Percentiles rank a stretch among this genome's conserved stretches.
Conservation (phyloP, 2,888 invertebrate genomes). For the Drosophila nigricruria region DNA sequence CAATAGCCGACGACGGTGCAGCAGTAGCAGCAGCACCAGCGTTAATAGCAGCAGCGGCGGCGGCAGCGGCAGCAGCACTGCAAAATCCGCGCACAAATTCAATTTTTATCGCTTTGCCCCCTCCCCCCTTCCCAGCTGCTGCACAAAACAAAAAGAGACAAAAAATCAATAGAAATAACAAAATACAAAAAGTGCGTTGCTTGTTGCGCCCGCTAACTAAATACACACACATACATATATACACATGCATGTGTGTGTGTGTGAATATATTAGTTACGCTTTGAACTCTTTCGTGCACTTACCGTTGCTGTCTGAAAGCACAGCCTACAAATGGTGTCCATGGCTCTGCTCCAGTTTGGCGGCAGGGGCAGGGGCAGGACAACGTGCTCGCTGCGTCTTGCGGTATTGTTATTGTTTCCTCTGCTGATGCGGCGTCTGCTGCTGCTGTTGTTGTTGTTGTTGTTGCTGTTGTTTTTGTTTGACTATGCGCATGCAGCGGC, state of each 20-base stretch:
- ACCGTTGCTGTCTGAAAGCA: constrained; percentile 85
- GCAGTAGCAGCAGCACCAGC: constrained; percentile 27
- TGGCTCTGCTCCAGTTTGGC: constrained; percentile 71
- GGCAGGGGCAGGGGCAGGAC: constrained; percentile 66
- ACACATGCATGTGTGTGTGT: constrained; percentile 1
- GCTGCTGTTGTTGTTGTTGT: constrained; percentile 4
- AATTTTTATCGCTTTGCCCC: constrained; percentile 62
- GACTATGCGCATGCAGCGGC: constrained; percentile 36
- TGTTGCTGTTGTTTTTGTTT: constrained; percentile 21
- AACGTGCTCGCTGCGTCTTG: constrained; percentile 62
- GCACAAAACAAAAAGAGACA: constrained; percentile 47
- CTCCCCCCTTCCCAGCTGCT: constrained; percentile 19
- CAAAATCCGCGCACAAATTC: constrained; percentile 70
- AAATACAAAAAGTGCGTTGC: constrained; percentile 68
- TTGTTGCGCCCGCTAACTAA: constrained; percentile 43
- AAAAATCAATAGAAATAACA: constrained; percentile 84
- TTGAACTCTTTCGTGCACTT: constrained; percentile 34
- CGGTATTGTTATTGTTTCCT: constrained; percentile 45
- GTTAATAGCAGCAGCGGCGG: constrained; percentile 33
- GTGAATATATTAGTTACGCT: constrained; percentile 3
- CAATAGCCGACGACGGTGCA: constrained; percentile 38
- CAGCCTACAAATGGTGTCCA: constrained; percentile 85
- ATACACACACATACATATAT: not conserved
- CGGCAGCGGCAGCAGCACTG: constrained; percentile 39
- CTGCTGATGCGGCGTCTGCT: constrained; percentile 28